Base-by-base conservation (phyloP, 2,888 invertebrate genomes). In the Drosophila rubida region DNA sequence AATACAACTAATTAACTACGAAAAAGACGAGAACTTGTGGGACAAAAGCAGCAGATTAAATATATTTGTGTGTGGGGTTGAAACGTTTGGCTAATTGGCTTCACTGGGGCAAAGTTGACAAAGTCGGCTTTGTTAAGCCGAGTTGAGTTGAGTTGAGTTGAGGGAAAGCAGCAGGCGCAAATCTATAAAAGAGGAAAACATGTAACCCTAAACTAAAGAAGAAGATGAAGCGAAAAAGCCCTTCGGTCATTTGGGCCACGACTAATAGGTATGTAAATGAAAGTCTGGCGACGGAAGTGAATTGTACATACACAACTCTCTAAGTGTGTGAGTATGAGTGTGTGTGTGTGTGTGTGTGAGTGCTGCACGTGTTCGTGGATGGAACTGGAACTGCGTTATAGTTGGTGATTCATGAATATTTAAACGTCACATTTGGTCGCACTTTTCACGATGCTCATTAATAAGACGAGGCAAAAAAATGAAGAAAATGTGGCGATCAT, bases 381-480 rank as follows among this genome's bases (percentile, higher is more conserved):
- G 54, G 54, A 54, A 54, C 25, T 25, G 25, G 25, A 25, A 25
- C 25, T 79, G 85, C 82, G 82, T 84, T 82, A 84, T 82, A 84
- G 85, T 87, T 78, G 80, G 80, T 87, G 86, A 86, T 87, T 90
- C 90, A 90, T 90, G 90, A 90, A 90, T 90, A 90, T 90, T 90
- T 90, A 90, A 90, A 87, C 90, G 90, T 90, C 89, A 90, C 90
- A 90, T 90, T 90, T 89, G 88, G 90, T 88, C 90, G 90, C 90
- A 89, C 89, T 90, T 89, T 87, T 84, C 80, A 85, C 85, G 82
- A 86, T 84, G 85, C 87, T 89, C 89, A 90, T 89, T 90, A 89
- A 90, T 90, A 90, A 89, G 55, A 25, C 16, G n/a, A 60, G 49
- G 25, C 50, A 57, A 41, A 41, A 45, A 79, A 84, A 80, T 85